Conservation (phyloP, 2,888 invertebrate genomes). For the Elysia crispata region DNA sequence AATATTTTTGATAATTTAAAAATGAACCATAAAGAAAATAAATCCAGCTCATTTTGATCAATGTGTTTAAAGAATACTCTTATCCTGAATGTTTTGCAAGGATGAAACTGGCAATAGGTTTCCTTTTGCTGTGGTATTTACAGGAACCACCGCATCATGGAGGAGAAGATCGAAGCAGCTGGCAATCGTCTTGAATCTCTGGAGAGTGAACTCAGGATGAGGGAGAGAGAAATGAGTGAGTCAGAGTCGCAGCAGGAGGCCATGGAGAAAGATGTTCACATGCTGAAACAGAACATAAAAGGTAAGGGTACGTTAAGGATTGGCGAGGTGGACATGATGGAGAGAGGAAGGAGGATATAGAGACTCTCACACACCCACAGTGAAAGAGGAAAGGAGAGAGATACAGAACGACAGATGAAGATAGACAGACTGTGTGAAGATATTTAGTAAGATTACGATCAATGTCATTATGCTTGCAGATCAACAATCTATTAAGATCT, state of each 20-base stretch:
- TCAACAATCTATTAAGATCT: no score
- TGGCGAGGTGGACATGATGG: not conserved
- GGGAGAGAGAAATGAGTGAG: conserved; percentile 68
- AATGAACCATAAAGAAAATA: no score
- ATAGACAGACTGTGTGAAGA: no score
- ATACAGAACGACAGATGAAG: no score
- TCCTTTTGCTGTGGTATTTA: not conserved
- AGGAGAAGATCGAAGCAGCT: conserved; percentile 67
- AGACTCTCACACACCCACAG: no score
- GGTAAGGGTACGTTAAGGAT: conserved; percentile 53
- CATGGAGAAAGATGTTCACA: conserved; percentile 64
- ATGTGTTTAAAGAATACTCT: not conserved
- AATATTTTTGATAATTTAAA: no score
- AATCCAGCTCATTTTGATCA: no score
- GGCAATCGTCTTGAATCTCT: conserved; percentile 62
- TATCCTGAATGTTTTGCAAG: no score
- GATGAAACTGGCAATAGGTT: not conserved
- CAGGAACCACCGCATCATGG: conserved; percentile 65
- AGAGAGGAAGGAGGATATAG: no score
- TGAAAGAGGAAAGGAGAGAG: no score
- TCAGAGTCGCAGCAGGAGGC: conserved; percentile 60
- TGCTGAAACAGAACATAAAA: conserved; percentile 64
- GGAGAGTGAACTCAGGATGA: conserved; percentile 61
- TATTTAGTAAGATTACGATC: no score
- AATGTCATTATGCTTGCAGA: no score